phyloP scores from a whole-genome alignment of 2,113 vertebrate species.

The Psilopsiagon aymara region DNA sequence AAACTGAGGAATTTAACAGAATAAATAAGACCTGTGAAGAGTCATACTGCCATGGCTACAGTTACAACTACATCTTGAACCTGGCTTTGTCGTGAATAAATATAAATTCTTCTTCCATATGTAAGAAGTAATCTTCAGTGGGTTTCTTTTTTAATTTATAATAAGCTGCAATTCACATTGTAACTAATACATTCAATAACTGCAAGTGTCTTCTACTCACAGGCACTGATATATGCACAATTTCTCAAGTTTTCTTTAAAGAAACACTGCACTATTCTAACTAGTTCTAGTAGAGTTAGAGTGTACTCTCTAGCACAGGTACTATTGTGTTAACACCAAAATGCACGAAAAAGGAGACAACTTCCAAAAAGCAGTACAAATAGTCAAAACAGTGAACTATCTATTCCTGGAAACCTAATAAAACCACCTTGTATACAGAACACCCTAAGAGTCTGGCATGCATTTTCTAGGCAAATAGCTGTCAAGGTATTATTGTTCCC shows the following conservation, averaged over 20 bases:
- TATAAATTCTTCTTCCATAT: not conserved
- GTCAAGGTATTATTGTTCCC: not conserved
- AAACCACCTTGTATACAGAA: not conserved
- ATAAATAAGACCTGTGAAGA: not conserved
- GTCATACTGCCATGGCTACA: not conserved
- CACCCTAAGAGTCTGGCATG: not conserved
- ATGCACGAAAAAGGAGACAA: not conserved
- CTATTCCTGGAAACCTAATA: not conserved
- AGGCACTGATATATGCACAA: not conserved
- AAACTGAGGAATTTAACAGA: not conserved
- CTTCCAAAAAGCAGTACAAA: not conserved
- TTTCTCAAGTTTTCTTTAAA: not conserved
- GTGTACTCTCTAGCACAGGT: not conserved
- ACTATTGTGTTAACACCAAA: not conserved
- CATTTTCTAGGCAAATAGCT: slow-evolving; percentile 1
- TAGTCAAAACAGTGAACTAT: not conserved
- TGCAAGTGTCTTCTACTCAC: not conserved
- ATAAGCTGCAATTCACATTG: not conserved
- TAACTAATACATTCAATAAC: not conserved
- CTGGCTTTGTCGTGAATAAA: not conserved
- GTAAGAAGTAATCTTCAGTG: not conserved
- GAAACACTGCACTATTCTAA: not conserved
- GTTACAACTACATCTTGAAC: not conserved
- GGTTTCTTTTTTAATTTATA: not conserved
- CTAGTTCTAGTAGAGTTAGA: not conserved